phyloP scores from a whole-genome alignment of 2,113 vertebrate species.

The Periophthalmus modestus region DNA sequence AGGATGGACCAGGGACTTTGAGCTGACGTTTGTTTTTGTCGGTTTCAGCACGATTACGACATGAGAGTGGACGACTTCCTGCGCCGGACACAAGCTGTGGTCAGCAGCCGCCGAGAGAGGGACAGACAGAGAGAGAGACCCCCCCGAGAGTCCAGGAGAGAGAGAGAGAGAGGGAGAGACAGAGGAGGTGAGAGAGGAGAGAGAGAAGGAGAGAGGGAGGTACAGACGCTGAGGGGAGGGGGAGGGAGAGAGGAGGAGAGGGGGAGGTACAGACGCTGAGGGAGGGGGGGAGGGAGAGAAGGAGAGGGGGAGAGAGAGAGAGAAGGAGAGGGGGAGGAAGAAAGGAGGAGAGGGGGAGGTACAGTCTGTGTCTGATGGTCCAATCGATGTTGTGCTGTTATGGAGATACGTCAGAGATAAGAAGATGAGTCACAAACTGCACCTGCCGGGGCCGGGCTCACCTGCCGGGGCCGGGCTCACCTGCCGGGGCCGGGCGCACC shows the following conservation, averaged over 20 bases:
- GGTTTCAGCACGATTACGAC: slow-evolving; percentile 92
- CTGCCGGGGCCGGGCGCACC: no score
- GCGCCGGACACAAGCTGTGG: slow-evolving; percentile 93
- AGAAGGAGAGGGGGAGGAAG: slow-evolving; percentile 82
- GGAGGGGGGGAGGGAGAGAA: no score
- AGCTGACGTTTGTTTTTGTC: not conserved
- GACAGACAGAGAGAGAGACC: slow-evolving; percentile 89
- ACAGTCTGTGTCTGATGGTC: no score
- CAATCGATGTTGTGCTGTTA: no score
- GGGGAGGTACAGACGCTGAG: not conserved
- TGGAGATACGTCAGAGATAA: no score
- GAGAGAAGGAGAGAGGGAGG: slow-evolving; percentile 89
- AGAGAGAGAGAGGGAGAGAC: slow-evolving; percentile 65
- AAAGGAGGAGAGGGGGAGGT: slow-evolving; percentile 76
- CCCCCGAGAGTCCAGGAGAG: slow-evolving; percentile 73
- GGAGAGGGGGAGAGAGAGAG: slow-evolving; percentile 83
- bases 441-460: no score
- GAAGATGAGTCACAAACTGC: no score
- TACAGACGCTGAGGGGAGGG: slow-evolving; percentile 81
- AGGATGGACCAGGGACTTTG: no score
- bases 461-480: no score
- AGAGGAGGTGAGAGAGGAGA: slow-evolving; percentile 87
- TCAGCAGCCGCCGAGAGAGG: slow-evolving; percentile 90
- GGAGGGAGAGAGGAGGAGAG: not conserved
- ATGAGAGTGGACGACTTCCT: slow-evolving; percentile 99